A percentile compares a stretch with the other conserved stretches of the same genome.
Evolutionary conservation across 2,113 vertebrate species (phyloP).

Genomic region (Baryphthengus martii): DNA sequence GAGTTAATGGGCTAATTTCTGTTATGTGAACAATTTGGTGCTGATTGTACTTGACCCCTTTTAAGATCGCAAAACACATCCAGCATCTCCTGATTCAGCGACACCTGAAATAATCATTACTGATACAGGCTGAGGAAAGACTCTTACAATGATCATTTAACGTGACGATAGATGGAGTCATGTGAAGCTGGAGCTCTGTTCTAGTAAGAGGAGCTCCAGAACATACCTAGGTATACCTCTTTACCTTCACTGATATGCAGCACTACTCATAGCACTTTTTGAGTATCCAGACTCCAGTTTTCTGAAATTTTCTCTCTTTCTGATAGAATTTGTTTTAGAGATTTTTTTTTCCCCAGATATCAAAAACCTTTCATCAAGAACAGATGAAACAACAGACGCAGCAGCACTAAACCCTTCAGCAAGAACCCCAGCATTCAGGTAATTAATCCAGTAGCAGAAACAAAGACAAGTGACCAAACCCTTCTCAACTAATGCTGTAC

Average conservation of each 20-base stretch:
- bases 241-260: not conserved
- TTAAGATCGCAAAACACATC: not conserved
- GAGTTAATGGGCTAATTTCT: not conserved
- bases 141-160: not conserved
- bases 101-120: not conserved
- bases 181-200: not conserved
- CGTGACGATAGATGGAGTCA: not conserved
- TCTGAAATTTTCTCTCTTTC: not conserved
- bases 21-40: not conserved
- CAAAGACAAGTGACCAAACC: not conserved
- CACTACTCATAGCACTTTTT: not conserved
- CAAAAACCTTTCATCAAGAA: not conserved
- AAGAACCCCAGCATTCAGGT: not conserved
- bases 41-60: not conserved
- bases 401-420: not conserved
- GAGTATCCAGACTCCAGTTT: not conserved
- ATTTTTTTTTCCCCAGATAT: not conserved
- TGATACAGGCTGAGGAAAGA: not conserved
- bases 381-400: not conserved
- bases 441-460: not conserved
- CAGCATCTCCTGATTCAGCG: not conserved
- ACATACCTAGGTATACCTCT: not conserved
- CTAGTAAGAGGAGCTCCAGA: not conserved
- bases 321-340: not conserved
- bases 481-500: not conserved